These are phyloP conservation scores for Pachyrhynchus sulphureomaculatus DNA, from an alignment of 1,140 invertebrate species.

Conservation along the genomic window DNA sequence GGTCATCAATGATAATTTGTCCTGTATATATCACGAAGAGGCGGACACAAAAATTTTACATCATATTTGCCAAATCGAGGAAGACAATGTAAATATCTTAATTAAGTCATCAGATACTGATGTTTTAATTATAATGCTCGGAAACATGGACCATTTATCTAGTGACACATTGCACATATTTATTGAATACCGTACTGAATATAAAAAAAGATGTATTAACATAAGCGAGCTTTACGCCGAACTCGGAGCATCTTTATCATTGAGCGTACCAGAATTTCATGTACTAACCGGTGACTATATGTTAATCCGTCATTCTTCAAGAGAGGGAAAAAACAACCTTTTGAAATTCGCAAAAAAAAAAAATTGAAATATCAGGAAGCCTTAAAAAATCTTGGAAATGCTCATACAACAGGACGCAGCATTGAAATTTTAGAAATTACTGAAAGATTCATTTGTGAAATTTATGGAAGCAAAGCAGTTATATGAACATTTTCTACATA, in stretches of 20 bases:
- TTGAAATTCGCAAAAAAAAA: neutral
- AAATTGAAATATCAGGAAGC: neutral
- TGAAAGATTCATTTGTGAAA: no score
- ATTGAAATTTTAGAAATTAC: no score
- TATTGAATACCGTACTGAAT: neutral
- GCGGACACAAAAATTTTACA: slow-evolving; percentile 16
- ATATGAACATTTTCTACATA: no score
- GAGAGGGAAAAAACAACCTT: neutral
- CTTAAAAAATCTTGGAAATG: neutral
- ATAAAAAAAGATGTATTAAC: no score
- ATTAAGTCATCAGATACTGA: slow-evolving; percentile 17
- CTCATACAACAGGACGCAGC: no score
- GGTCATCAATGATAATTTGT: slow-evolving; percentile 11
- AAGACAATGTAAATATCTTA: neutral
- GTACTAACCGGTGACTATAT: no score
- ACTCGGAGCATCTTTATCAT: no score
- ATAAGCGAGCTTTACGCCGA: no score
- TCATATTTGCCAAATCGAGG: slow-evolving; percentile 4
- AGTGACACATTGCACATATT: neutral
- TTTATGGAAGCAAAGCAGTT: no score
- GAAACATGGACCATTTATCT: slow-evolving; percentile 14
- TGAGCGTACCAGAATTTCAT: no score
- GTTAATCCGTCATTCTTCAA: no score
- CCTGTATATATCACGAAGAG: slow-evolving; percentile 12
- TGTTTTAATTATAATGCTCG: slow-evolving; percentile 21